Conservation (phyloP, 2,888 invertebrate species). For the Cephus runcator region DNA sequence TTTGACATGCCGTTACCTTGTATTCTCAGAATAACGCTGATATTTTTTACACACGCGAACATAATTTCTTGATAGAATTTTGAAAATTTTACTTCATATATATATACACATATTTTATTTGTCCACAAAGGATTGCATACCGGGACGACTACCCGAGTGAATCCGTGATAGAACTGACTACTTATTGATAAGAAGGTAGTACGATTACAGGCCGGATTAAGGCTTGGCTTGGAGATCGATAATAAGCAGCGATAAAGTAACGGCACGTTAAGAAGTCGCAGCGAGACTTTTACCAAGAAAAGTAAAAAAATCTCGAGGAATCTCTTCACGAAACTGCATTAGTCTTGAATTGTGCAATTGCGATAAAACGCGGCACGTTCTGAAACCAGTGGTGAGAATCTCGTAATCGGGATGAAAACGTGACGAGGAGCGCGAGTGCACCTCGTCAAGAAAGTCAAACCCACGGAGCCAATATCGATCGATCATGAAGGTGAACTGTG, state of each 20-base stretch:
- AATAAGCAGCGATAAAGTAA: constrained; percentile 7
- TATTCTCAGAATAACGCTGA: constrained; percentile 23
- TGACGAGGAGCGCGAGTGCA: neutral
- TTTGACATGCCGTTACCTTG: constrained; percentile 26
- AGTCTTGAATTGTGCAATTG: neutral
- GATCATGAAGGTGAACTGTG: neutral
- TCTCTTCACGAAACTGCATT: neutral
- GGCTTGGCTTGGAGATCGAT: constrained; percentile 11
- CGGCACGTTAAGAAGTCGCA: neutral
- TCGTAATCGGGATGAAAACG: neutral
- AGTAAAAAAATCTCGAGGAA: neutral
- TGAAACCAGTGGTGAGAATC: neutral
- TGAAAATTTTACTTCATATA: neutral
- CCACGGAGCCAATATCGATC: neutral
- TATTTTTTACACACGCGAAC: constrained; percentile 13
- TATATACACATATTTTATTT: neutral
- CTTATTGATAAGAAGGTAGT: constrained; percentile 10
- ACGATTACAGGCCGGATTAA: constrained; percentile 14
- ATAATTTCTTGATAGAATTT: neutral
- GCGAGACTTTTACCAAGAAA: neutral
- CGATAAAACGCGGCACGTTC: neutral
- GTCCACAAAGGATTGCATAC: neutral
- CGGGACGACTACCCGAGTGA: neutral
- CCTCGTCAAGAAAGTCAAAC: neutral
- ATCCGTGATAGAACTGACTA: constrained; percentile 6